Conservation (phyloP, 2,113 vertebrate genomes). For the Forbesichthys papilliferus region DNA sequence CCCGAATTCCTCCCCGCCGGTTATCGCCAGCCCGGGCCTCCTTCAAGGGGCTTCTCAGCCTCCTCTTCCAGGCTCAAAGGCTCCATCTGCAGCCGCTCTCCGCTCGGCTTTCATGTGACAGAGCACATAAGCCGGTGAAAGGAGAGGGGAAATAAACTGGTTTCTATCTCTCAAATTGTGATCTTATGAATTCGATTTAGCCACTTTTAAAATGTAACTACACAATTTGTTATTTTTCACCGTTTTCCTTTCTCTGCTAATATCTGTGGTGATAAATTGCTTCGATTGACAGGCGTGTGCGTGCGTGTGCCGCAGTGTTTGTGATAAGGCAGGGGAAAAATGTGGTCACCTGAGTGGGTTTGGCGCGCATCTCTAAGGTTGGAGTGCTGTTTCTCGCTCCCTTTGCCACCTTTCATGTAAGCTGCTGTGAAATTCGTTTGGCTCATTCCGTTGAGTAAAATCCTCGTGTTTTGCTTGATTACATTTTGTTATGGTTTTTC, state of each 20-base stretch:
- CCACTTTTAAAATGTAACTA: slow-evolving; percentile 84
- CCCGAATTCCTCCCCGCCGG: slow-evolving; percentile 82
- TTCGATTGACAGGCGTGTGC: slow-evolving; percentile 59
- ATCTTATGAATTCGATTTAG: slow-evolving; percentile 95
- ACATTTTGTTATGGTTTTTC: slow-evolving; percentile 76
- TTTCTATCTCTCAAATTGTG: slow-evolving; percentile 91
- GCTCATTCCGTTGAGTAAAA: slow-evolving; percentile 69
- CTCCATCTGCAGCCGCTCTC: slow-evolving; percentile 90
- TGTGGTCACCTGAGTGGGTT: slow-evolving; percentile 59
- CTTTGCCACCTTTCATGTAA: slow-evolving; percentile 65
- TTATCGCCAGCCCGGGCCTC: slow-evolving; percentile 88
- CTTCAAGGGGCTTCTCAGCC: slow-evolving; percentile 89
- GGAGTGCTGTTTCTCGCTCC: slow-evolving; percentile 40
- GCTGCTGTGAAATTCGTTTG: slow-evolving; percentile 71
- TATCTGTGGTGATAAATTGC: slow-evolving; percentile 75
- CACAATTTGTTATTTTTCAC: slow-evolving; percentile 77
- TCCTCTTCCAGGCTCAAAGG: slow-evolving; percentile 86
- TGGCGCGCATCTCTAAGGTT: slow-evolving; percentile 55
- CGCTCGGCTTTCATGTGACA: slow-evolving; percentile 95
- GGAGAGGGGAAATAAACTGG: slow-evolving; percentile 78
- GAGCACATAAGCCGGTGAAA: slow-evolving; percentile 92
- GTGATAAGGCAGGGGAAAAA: slow-evolving; percentile 62
- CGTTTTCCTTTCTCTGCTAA: slow-evolving; percentile 71
- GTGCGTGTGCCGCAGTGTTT: slow-evolving; percentile 49
- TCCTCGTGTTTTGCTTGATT: slow-evolving; percentile 71